Conservation (phyloP, 64 coral and sea anemone genomes). For the Montipora cactus region DNA sequence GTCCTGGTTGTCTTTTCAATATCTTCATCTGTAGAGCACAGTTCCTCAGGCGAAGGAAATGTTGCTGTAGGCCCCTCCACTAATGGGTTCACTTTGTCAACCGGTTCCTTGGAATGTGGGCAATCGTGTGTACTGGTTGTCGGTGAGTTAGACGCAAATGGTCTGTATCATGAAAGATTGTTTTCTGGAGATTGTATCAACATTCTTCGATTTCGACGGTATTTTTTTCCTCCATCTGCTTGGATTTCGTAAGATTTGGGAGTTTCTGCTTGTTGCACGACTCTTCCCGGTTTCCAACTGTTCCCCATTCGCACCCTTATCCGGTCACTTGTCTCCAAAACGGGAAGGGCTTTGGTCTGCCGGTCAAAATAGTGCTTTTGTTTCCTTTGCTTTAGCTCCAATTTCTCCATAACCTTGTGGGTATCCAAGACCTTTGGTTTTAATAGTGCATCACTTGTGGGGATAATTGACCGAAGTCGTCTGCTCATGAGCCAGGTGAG, state of each 20-base stretch:
- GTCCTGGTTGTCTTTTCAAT: neutral
- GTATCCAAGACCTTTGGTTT: neutral
- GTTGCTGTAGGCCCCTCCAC: neutral
- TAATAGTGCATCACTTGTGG: neutral
- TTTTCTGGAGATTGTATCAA: neutral
- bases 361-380: conserved; percentile 19
- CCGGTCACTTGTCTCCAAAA: neutral
- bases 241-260: neutral
- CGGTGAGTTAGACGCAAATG: neutral
- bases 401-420: neutral
- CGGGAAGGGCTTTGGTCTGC: neutral
- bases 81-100: neutral
- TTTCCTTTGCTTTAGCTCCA: neutral
- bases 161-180: neutral
- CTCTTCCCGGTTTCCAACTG: neutral
- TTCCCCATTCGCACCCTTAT: neutral
- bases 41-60: neutral
- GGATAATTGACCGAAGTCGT: neutral
- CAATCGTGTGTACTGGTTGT: neutral
- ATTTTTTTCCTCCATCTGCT: neutral
- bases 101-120: neutral
- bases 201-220: neutral
- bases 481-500: neutral
- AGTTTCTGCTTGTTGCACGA: neutral
- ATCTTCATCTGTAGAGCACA: neutral